These are phyloP conservation scores for Meta bourneti DNA, from an alignment of 2,888 invertebrate species.

Conservation along the genomic window DNA sequence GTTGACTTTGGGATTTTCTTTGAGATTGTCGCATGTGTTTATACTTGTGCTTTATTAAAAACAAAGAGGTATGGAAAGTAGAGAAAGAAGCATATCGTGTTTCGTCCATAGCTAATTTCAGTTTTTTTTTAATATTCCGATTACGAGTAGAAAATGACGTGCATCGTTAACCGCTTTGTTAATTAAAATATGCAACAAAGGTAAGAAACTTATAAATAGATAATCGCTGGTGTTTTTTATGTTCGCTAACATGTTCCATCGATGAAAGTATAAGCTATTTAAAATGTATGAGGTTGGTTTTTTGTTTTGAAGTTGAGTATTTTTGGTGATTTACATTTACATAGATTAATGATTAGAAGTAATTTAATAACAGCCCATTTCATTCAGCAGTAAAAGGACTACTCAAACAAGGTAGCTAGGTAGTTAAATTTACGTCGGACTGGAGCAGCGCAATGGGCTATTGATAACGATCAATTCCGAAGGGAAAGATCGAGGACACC, in stretches of 20 bases:
- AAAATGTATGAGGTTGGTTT: no score
- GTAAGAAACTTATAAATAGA: not conserved
- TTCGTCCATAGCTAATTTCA: not conserved
- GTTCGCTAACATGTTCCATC: not conserved
- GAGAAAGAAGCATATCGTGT: not conserved
- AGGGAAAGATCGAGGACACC: no score
- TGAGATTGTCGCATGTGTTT: not conserved
- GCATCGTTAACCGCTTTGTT: not conserved
- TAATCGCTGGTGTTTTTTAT: not conserved
- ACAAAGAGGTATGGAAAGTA: not conserved
- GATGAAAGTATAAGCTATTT: no score
- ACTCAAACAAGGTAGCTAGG: no score
- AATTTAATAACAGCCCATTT: no score
- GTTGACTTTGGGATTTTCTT: constrained; percentile 8
- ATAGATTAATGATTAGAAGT: no score
- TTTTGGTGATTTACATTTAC: no score
- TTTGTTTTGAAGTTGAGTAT: no score
- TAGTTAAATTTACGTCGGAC: no score
- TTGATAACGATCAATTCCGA: no score
- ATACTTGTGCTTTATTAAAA: not conserved
- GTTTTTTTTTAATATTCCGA: not conserved
- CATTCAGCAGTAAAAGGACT: no score
- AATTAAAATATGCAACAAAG: not conserved
- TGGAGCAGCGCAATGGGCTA: no score
- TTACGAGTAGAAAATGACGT: not conserved